phyloP scores from a whole-genome alignment of 1,140 invertebrate species.

The Globodera ellingtonae region DNA sequence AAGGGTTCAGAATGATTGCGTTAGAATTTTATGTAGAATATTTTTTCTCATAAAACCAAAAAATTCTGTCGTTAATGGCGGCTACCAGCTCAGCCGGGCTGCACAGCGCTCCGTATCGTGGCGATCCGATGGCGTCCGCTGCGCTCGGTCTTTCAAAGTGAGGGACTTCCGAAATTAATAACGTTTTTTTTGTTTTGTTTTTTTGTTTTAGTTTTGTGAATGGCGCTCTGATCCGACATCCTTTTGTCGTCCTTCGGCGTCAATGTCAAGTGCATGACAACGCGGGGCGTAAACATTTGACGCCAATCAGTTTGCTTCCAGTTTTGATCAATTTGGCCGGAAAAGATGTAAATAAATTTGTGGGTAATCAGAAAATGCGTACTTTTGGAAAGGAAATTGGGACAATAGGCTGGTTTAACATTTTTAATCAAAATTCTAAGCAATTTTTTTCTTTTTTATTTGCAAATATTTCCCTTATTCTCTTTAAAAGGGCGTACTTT shows the following conservation, averaged over 20 bases:
- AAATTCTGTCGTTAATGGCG: too few species aligned
- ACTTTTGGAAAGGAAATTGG: neutral
- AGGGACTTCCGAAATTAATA: neutral
- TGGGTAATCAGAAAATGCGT: neutral
- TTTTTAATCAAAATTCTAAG: neutral
- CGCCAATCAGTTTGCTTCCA: constrained; percentile 29
- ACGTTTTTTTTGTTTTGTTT: neutral
- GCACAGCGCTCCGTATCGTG: constrained; percentile 16
- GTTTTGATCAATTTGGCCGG: constrained; percentile 27
- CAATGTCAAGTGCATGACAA: constrained; percentile 39
- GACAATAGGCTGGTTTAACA: neutral
- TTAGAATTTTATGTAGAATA: too few species aligned
- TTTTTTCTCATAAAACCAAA: too few species aligned
- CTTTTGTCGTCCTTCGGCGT: constrained; percentile 31
- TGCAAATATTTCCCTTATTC: neutral
- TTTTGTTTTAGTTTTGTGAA: constrained; percentile 37
- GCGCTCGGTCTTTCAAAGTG: constrained; percentile 28
- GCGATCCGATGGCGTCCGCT: constrained; percentile 21
- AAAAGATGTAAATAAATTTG: constrained; percentile 30
- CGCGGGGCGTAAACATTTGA: constrained; percentile 20
- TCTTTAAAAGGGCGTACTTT: constrained; percentile 39
- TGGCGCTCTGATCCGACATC: constrained; percentile 30
- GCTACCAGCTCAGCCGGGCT: neutral
- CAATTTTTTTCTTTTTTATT: constrained; percentile 16
- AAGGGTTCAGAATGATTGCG: too few species aligned